phyloP scores from a whole-genome alignment of 2,888 invertebrate genomes.

The Dascillus cervinus region DNA sequence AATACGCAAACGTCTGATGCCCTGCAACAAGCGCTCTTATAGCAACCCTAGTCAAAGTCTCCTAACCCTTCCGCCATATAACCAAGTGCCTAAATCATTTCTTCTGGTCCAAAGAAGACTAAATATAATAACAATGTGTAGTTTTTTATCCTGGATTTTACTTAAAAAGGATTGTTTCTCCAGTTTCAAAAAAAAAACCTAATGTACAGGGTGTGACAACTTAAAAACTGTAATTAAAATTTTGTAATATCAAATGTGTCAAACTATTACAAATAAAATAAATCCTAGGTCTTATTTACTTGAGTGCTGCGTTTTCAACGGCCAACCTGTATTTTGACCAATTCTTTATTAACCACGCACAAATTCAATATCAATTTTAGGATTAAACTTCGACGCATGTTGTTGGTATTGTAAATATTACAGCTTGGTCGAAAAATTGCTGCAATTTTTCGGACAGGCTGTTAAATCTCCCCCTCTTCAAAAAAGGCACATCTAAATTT shows the following conservation, averaged over 20 bases:
- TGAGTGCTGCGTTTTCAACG: conserved; percentile 14
- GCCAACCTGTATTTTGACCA: too few relatives aligned
- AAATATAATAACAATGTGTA: conserved; percentile 40
- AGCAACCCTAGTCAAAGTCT: conserved; percentile 31
- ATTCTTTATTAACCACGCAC: too few relatives aligned
- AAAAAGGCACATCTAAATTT: too few relatives aligned
- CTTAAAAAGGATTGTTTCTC: conserved; percentile 41
- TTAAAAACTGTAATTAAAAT: conserved; percentile 38
- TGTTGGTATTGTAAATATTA: too few relatives aligned
- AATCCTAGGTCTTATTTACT: conserved; percentile 23
- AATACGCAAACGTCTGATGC: conserved; percentile 20
- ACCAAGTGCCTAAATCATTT: conserved; percentile 45
- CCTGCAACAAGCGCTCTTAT: conserved; percentile 31
- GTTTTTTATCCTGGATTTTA: conserved; percentile 41
- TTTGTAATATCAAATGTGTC: conserved; percentile 44
- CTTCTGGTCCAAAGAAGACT: conserved; percentile 47
- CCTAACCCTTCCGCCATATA: conserved; percentile 36
- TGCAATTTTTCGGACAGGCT: too few relatives aligned
- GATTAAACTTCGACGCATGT: too few relatives aligned
- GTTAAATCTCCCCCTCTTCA: too few relatives aligned
- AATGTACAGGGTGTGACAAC: conserved; percentile 39
- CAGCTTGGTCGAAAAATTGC: too few relatives aligned
- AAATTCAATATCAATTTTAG: too few relatives aligned
- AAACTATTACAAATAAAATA: conserved; percentile 36
- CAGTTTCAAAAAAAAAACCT: conserved; percentile 39